phyloP scores from a whole-genome alignment of 2,797 vertebrate genomes.

The Remorina albescens region DNA sequence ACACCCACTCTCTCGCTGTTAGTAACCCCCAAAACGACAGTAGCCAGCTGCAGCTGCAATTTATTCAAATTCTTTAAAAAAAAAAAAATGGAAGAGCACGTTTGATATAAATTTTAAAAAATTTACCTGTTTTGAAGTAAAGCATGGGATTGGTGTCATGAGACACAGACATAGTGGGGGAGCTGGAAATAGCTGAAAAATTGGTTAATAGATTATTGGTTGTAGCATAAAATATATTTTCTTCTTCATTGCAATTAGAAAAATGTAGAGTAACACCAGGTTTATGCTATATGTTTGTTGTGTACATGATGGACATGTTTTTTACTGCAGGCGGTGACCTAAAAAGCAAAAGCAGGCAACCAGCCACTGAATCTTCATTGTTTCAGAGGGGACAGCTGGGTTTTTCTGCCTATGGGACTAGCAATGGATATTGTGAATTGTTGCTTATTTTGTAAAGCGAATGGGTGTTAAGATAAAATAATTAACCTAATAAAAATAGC shows the following conservation, averaged over 20 bases:
- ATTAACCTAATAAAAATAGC: not conserved
- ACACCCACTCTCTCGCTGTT: not conserved
- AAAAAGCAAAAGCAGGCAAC: constrained; percentile 15
- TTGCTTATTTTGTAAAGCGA: not conserved
- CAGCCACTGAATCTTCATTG: constrained; percentile 9
- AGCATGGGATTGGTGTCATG: not conserved
- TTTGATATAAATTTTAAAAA: not conserved
- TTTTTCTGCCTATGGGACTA: constrained; percentile 5
- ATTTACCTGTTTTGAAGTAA: not conserved
- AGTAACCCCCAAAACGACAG: not conserved
- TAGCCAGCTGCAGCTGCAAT: not conserved
- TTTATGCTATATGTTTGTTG: not conserved
- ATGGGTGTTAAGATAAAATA: not conserved
- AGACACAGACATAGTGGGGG: not conserved
- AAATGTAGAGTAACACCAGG: not conserved
- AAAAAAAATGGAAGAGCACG: not conserved
- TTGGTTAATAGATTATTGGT: not conserved
- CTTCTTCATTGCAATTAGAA: not conserved
- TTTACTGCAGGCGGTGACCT: constrained; percentile 17
- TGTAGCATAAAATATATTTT: not conserved
- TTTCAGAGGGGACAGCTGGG: not conserved
- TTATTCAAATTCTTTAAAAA: not conserved
- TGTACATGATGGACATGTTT: constrained; percentile 22
- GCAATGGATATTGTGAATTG: not conserved
- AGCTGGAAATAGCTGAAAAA: not conserved